Evolutionary conservation across 2,888 invertebrate species (phyloP).

Genomic region (Pimpla rufipes): DNA sequence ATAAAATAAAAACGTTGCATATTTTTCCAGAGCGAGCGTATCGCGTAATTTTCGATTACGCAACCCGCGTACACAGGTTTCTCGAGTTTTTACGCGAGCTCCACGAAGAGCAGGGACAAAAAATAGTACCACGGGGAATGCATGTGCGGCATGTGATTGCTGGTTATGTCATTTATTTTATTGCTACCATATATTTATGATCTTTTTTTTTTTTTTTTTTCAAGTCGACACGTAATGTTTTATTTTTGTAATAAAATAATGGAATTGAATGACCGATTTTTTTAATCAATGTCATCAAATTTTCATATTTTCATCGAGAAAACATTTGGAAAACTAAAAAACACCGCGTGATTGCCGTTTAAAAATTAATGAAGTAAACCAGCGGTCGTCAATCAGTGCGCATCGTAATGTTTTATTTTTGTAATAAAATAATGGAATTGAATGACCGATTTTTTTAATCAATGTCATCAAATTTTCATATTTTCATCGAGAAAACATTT

Average conservation of each 20-base stretch:
- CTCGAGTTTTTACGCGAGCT: slow-evolving; percentile 42
- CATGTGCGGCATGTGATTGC: not conserved
- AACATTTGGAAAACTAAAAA: too few species aligned
- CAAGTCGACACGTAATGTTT: not conserved
- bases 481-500: too few species aligned
- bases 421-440: not conserved
- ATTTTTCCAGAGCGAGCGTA: slow-evolving; percentile 53
- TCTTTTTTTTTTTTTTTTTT: not conserved
- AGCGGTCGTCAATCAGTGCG: not conserved
- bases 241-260: not conserved
- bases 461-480: too few species aligned
- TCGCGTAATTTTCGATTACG: slow-evolving; percentile 66
- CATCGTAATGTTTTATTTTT: not conserved
- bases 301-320: too few species aligned
- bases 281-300: too few species aligned
- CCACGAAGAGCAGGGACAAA: not conserved
- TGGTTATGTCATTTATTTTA: not conserved
- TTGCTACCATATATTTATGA: not conserved
- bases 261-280: too few species aligned
- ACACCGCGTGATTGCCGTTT: not conserved
- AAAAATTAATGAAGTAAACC: not conserved
- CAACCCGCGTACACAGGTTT: slow-evolving; percentile 53
- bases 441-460: too few species aligned
- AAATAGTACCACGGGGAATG: not conserved
- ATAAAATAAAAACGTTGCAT: slow-evolving; percentile 60